These are phyloP conservation scores for Tapirus terrestris DNA, from an alignment of 2,113 vertebrate species.

Conservation along the genomic window DNA sequence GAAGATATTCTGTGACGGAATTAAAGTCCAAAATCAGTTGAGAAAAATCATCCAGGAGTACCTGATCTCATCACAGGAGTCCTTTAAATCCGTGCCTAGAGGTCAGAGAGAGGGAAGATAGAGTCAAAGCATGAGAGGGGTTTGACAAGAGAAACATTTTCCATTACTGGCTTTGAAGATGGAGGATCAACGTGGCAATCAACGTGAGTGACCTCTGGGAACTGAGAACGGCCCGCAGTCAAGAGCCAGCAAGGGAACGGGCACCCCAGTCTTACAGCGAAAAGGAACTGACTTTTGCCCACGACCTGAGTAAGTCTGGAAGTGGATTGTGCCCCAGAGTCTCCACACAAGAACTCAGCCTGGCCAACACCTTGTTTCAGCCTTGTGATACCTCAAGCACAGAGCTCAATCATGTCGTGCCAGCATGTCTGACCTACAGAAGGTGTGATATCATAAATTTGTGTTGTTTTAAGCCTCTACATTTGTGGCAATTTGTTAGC, in stretches of 20 bases:
- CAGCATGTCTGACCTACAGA: not conserved
- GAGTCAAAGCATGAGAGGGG: not conserved
- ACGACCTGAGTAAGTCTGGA: not conserved
- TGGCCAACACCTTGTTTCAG: not conserved
- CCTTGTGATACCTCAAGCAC: not conserved
- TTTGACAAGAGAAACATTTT: not conserved
- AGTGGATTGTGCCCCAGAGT: not conserved
- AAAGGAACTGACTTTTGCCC: not conserved
- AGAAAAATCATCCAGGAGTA: not conserved
- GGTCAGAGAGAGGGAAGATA: not conserved
- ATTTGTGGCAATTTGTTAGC: not conserved
- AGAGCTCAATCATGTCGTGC: not conserved
- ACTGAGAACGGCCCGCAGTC: not conserved
- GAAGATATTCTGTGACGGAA: not conserved
- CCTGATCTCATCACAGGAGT: not conserved
- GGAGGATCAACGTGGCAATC: not conserved
- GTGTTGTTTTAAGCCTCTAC: not conserved
- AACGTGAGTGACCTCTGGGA: not conserved
- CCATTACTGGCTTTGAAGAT: not conserved
- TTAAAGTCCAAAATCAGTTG: not conserved
- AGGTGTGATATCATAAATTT: not conserved
- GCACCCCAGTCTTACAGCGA: not conserved
- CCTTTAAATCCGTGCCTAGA: not conserved
- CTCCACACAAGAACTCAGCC: not conserved
- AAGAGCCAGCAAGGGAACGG: not conserved